Evolutionary conservation across 2,888 invertebrate species (phyloP).

Genomic region (Amphipyra berbera): DNA sequence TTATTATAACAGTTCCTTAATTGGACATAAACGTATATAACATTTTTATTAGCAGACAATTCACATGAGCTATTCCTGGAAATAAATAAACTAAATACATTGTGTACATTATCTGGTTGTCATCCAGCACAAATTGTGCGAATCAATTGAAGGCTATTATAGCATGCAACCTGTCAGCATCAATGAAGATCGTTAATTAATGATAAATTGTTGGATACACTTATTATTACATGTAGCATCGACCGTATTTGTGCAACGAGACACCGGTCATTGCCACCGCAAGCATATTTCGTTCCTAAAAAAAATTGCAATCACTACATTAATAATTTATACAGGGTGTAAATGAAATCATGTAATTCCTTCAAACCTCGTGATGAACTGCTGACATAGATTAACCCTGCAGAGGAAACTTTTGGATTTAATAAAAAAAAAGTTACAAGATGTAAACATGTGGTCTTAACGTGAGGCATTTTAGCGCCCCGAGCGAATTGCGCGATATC

Average conservation of each 20-base stretch:
- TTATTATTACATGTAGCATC: conserved; percentile 4
- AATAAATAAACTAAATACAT: background rate
- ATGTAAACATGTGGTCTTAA: no score
- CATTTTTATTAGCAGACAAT: no score
- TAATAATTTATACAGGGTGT: no score
- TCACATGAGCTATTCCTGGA: background rate
- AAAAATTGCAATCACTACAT: background rate
- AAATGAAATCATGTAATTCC: no score
- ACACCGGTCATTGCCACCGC: background rate
- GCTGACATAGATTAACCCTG: no score
- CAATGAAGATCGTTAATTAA: conserved; percentile 36
- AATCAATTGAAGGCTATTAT: conserved; percentile 42
- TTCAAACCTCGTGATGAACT: no score
- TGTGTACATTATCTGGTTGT: background rate
- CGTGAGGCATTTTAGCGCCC: no score
- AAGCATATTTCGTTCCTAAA: background rate
- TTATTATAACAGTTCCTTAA: no score
- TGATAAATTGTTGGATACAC: conserved; percentile 13
- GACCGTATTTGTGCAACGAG: conserved; percentile 7
- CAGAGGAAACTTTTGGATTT: no score
- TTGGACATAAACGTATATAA: no score
- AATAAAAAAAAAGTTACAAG: no score
- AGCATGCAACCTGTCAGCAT: conserved; percentile 21
- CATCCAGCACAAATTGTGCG: conserved; percentile 17
- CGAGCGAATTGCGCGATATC: no score